These are phyloP conservation scores for Frieseomelitta varia DNA, from an alignment of 1,140 invertebrate genomes.

Conservation along the genomic window DNA sequence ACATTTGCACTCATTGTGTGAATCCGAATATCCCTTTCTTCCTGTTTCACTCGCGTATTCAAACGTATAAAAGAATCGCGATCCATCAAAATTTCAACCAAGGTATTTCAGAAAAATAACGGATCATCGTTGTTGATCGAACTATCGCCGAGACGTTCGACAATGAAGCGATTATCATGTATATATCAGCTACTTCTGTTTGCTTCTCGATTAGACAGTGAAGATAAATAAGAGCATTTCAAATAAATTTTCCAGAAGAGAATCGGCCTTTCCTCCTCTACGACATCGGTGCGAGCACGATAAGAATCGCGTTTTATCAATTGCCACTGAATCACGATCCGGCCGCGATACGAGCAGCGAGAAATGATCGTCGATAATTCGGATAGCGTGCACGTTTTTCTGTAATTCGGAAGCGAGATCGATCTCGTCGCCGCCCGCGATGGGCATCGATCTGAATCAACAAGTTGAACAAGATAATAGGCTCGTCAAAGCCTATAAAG, in stretches of 20 bases:
- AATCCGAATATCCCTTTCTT: neutral
- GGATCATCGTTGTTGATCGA: too few species aligned
- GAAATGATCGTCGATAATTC: neutral
- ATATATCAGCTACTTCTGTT: neutral
- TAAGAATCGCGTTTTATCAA: conserved; percentile 38
- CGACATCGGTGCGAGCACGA: neutral
- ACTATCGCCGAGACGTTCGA: neutral
- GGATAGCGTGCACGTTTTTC: neutral
- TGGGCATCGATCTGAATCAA: conserved; percentile 22
- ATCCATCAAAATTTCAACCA: neutral
- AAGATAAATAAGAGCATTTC: neutral
- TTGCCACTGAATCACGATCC: neutral
- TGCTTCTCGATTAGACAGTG: neutral
- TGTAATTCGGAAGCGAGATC: neutral
- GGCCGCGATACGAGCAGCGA: neutral
- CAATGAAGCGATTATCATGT: neutral
- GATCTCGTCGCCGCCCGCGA: neutral
- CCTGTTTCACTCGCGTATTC: neutral
- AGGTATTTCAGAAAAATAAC: neutral
- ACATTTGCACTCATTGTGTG: neutral
- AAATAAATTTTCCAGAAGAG: neutral
- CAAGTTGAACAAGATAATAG: conserved; percentile 1
- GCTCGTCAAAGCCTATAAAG: neutral
- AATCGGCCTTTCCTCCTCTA: neutral
- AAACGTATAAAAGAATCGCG: neutral